Conservation (phyloP, 2,888 invertebrate genomes). For the Crepidodera aurea region DNA sequence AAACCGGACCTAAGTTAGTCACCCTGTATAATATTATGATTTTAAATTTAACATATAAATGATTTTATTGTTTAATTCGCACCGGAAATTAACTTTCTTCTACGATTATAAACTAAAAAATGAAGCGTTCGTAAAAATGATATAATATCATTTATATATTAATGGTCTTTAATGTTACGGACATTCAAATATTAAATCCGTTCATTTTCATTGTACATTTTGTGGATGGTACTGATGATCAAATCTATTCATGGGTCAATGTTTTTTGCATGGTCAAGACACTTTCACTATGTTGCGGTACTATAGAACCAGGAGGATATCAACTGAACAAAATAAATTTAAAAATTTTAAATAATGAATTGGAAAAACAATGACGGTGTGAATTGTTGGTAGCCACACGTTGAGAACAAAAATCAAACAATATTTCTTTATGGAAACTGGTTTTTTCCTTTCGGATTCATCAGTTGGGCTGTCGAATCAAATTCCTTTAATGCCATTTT, state of each 20-base stretch:
- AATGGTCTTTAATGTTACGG: neutral
- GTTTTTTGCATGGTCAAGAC: conserved; percentile 29
- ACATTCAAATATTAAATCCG: neutral
- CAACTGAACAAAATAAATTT: conserved; percentile 1
- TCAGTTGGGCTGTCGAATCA: no score
- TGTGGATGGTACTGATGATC: conserved; percentile 14
- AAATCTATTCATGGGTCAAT: conserved; percentile 31
- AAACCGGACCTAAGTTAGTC: no score
- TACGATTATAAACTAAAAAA: neutral
- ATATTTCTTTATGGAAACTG: no score
- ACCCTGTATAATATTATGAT: no score
- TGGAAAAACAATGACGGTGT: neutral
- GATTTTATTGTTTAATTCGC: neutral
- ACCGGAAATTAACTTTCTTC: neutral
- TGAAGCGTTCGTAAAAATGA: neutral
- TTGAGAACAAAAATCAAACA: neutral
- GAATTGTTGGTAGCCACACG: neutral
- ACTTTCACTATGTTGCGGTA: conserved; percentile 17
- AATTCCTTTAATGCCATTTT: no score
- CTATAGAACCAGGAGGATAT: neutral
- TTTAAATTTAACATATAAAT: no score
- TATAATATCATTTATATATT: neutral
- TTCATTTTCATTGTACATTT: neutral
- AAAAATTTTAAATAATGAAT: neutral
- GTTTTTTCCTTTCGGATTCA: no score